Evolutionary conservation across 2,113 vertebrate species (phyloP), one percentile per base, ranked within the genome.

Genomic region (Rhinoderma darwinii): DNA sequence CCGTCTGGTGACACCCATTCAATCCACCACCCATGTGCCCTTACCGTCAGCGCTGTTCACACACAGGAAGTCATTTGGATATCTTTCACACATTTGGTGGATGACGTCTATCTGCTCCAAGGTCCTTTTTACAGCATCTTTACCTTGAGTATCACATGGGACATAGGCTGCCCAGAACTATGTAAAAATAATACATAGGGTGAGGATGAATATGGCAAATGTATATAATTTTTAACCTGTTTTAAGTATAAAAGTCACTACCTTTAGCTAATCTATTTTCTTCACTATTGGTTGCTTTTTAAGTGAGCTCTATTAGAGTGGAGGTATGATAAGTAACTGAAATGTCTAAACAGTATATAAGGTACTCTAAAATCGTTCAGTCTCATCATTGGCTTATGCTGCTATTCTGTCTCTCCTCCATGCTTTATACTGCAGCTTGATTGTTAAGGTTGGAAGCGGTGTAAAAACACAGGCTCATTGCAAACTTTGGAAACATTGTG

Each of bases 21-120:
- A 32, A 4, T 51, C 22, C 22, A 20, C 70, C 39, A 74, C 20
- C 70, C 11, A 41, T 39, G 14, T 15, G 11, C 4, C 22, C 89
- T 91, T 79, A 98, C 98, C 96, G 12, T 81, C 0, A 9, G 93
- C 95, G 85, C 89, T 92, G 0, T 87, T 82, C 73, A 95, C 96
- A 1, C 96, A 97, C 88, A 54, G 0, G 50, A 99, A 97, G 59
- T 86, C 88, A 0, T 96, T 90, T 0, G 97, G 95, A 90, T 98
- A 99, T 66, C 88, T 89, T 3, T 93, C 82, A 5, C 97, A 98
- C 95, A 99, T 96, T 72, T 96, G 94, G 43, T 97, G 95, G 88
- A 99, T 83, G 51, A 99, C 92, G 0, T 99, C 98, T 0, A 99
- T 97, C 94, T 99, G 98, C 90, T 99, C 98, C 94, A 99, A 90